Percentiles rank a stretch among this genome's conserved stretches.
phyloP scores from a whole-genome alignment of 2,113 vertebrate species.

The Salminus brasiliensis region DNA sequence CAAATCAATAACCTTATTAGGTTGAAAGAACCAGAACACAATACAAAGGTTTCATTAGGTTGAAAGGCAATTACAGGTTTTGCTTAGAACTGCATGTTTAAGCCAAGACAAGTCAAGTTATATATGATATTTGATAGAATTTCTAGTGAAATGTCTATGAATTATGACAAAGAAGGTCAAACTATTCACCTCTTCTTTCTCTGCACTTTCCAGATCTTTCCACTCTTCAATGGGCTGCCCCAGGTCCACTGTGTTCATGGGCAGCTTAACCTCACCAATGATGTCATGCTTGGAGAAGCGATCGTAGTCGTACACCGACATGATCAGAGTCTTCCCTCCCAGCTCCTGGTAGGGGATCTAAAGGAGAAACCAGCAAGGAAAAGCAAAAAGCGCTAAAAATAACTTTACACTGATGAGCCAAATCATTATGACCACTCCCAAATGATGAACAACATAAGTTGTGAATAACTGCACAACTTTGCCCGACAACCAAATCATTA shows the following conservation, averaged over 20 bases:
- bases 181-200: conserved; percentile 91
- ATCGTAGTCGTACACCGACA: conserved; percentile 97
- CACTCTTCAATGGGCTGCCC: conserved; percentile 96
- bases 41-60: too few relatives aligned
- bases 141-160: neutral
- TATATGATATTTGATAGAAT: neutral
- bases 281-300: conserved; percentile 98
- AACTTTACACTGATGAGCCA: too few relatives aligned
- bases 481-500: too few relatives aligned
- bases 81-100: too few relatives aligned
- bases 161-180: neutral
- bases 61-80: too few relatives aligned
- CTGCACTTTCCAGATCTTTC: conserved; percentile 91
- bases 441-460: too few relatives aligned
- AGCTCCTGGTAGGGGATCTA: conserved; percentile 96
- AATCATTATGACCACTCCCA: too few relatives aligned
- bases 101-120: too few relatives aligned
- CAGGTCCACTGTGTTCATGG: conserved; percentile 96
- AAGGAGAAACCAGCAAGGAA: neutral
- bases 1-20: too few relatives aligned
- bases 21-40: too few relatives aligned
- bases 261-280: conserved; percentile 92
- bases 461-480: too few relatives aligned
- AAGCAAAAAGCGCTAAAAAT: neutral
- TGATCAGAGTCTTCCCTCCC: conserved; percentile 91